Evolutionary conservation across 2,113 vertebrate species (phyloP).

Genomic region (Pristiophorus japonicus): DNA sequence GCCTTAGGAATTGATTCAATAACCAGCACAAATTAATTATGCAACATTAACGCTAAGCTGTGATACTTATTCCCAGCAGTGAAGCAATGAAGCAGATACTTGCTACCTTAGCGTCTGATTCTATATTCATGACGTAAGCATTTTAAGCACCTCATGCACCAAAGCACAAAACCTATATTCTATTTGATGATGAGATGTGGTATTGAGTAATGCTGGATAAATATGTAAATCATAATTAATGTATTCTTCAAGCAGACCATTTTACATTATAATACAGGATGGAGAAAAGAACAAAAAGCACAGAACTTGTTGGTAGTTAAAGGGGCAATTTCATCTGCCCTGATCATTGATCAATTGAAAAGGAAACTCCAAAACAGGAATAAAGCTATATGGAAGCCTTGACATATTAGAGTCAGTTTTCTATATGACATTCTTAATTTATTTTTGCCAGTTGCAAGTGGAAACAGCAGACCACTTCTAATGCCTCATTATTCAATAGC

Average conservation of each 20-base stretch:
- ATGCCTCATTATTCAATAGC: not conserved
- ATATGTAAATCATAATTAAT: not conserved
- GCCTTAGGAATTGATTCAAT: conserved; percentile 21
- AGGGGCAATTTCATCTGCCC: not conserved
- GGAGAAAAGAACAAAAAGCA: not conserved
- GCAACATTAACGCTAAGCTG: conserved; percentile 17
- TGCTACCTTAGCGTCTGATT: conserved; percentile 18
- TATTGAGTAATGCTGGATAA: conserved; percentile 3
- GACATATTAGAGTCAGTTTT: not conserved
- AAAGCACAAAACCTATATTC: not conserved
- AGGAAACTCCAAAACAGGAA: not conserved
- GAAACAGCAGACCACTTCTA: not conserved
- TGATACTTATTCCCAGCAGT: conserved; percentile 29
- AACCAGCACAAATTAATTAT: conserved; percentile 33
- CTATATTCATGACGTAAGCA: not conserved
- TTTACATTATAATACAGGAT: not conserved
- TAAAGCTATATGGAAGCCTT: no score
- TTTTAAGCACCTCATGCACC: not conserved
- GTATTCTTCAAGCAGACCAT: not conserved
- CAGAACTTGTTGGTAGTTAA: not conserved
- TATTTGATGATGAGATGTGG: not conserved
- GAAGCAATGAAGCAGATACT: conserved; percentile 16
- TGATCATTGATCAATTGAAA: not conserved
- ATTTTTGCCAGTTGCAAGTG: not conserved
- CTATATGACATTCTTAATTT: not conserved